These are phyloP conservation scores for Cephalopachus bancanus DNA, from an alignment of 2,797 vertebrate species.

Conservation along the genomic window DNA sequence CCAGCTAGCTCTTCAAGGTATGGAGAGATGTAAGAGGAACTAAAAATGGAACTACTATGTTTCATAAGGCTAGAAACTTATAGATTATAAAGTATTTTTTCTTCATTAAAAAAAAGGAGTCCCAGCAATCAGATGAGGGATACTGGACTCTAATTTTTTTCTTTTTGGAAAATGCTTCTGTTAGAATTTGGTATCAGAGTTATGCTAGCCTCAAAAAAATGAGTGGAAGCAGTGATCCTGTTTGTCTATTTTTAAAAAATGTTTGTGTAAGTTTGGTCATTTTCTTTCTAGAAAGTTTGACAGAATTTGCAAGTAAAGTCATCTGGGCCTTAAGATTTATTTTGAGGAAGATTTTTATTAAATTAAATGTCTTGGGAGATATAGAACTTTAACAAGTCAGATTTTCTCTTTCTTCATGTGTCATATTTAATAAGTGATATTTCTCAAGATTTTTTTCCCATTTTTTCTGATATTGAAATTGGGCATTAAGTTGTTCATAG, in stretches of 20 bases:
- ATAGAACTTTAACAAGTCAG: background rate
- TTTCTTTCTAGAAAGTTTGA: background rate
- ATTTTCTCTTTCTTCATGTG: background rate
- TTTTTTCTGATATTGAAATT: background rate
- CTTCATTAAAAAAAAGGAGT: background rate
- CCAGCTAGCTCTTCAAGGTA: background rate
- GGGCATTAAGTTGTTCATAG: background rate
- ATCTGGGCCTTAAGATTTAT: background rate
- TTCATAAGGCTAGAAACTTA: background rate
- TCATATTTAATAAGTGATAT: background rate
- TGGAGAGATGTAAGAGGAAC: background rate
- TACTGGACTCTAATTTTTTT: background rate
- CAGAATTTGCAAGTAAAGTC: background rate
- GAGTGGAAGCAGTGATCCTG: fast-evolving
- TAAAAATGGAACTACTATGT: background rate
- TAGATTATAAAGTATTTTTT: background rate
- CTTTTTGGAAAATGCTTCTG: background rate
- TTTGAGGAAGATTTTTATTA: background rate
- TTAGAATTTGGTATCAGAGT: background rate
- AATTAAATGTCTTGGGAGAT: background rate
- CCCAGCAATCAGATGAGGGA: background rate
- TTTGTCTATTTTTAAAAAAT: background rate
- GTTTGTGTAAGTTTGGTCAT: background rate
- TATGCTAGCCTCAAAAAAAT: background rate
- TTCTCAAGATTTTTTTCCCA: background rate